Evolutionary conservation across 2,888 invertebrate genomes (phyloP).

Genomic region (Parthenolecanium corni): DNA sequence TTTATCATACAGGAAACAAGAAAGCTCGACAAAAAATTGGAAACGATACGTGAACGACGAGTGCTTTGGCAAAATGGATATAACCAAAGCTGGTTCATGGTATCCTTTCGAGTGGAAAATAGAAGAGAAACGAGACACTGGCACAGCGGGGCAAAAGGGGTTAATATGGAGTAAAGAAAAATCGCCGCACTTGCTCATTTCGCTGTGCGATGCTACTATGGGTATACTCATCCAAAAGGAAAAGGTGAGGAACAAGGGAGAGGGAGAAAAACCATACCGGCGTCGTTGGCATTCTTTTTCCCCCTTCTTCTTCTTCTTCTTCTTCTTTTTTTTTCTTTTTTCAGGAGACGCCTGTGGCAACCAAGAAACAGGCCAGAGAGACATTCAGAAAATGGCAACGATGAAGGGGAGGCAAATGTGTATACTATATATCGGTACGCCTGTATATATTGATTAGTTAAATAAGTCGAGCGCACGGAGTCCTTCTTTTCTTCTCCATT

Average conservation of each 20-base stretch:
- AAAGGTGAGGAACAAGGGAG: not conserved
- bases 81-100: not conserved
- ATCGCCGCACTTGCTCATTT: not conserved
- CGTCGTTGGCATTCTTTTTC: not conserved
- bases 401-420: not conserved
- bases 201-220: not conserved
- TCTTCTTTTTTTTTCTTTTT: no score
- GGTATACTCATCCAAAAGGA: not conserved
- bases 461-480: not conserved
- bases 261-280: not conserved
- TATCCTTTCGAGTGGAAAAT: not conserved
- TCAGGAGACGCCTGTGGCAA: not conserved
- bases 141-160: no score
- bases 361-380: not conserved
- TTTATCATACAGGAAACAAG: no score
- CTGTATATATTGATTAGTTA: not conserved
- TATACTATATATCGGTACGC: not conserved
- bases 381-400: not conserved
- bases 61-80: not conserved
- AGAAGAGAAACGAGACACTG: no score
- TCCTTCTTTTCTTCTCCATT: not conserved
- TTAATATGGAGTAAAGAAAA: not conserved
- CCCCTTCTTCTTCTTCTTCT: no score
- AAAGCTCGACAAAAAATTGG: no score
- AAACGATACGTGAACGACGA: no score